Conservation (phyloP, 1,140 invertebrate species). For the Apis mellifera region Amel_HAv3.1 CM009934.2:5228001-5228500, state of each 20-base stretch:
- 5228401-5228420: constrained; percentile 94
- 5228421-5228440: constrained; percentile 97
- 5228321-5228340: constrained; percentile 92
- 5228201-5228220: constrained; percentile 96
- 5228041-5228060: constrained; percentile 89
- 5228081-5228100: no score
- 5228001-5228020: constrained; percentile 89
- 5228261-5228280: constrained; percentile 92
- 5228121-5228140: no score
- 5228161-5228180: constrained; percentile 94
- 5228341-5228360: constrained; percentile 90
- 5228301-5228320: constrained; percentile 90
- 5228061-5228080: background rate
- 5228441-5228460: constrained; percentile 96
- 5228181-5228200: constrained; percentile 95
- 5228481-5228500: constrained; percentile 66
- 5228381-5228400: constrained; percentile 94
- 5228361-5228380: constrained; percentile 88
- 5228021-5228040: constrained; percentile 97
- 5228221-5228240: constrained; percentile 97
- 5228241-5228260: constrained; percentile 91
- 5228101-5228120: no score
- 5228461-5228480: constrained; percentile 96
- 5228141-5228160: constrained; percentile 27
- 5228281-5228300: constrained; percentile 97